Evolutionary conservation across 2,797 vertebrate genomes (phyloP).

Genomic region (Ctenopoma kingsleyae): DNA sequence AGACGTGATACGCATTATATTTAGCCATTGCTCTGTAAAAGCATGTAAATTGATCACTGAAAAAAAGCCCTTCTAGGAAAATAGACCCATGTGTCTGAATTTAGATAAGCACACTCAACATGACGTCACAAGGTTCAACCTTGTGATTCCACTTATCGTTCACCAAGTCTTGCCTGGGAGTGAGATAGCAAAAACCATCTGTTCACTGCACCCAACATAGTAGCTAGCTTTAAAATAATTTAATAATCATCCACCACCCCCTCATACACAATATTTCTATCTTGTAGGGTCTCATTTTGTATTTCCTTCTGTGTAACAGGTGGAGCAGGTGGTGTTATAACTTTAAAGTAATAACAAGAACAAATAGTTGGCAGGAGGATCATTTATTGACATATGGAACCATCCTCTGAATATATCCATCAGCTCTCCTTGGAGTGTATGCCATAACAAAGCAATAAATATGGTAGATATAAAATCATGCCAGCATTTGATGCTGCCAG

Average conservation of each 20-base stretch:
- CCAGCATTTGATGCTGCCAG: slow-evolving; percentile 71
- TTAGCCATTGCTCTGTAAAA: not conserved
- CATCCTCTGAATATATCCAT: slow-evolving; percentile 71
- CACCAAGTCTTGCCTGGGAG: slow-evolving; percentile 50
- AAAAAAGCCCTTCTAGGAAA: slow-evolving; percentile 2
- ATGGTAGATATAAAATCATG: slow-evolving; percentile 79
- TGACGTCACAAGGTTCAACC: slow-evolving; percentile 19
- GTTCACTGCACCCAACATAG: not conserved
- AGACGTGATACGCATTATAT: not conserved
- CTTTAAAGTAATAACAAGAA: slow-evolving; percentile 28
- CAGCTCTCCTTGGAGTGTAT: slow-evolving; percentile 55
- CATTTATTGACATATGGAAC: slow-evolving; percentile 80
- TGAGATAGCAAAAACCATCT: slow-evolving; percentile 44
- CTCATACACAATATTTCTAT: not conserved
- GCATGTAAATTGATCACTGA: not conserved
- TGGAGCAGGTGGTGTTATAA: not conserved
- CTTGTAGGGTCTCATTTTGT: not conserved
- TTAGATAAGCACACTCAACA: slow-evolving; percentile 37
- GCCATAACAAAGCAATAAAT: slow-evolving; percentile 85
- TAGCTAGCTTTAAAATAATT: not conserved
- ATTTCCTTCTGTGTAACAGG: not conserved
- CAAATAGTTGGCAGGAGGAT: slow-evolving; percentile 67
- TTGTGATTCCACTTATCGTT: slow-evolving; percentile 59
- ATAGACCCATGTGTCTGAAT: not conserved
- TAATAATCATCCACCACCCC: not conserved